phyloP scores from a whole-genome alignment of 2,797 vertebrate species.

The Adelosebastes latens region DNA sequence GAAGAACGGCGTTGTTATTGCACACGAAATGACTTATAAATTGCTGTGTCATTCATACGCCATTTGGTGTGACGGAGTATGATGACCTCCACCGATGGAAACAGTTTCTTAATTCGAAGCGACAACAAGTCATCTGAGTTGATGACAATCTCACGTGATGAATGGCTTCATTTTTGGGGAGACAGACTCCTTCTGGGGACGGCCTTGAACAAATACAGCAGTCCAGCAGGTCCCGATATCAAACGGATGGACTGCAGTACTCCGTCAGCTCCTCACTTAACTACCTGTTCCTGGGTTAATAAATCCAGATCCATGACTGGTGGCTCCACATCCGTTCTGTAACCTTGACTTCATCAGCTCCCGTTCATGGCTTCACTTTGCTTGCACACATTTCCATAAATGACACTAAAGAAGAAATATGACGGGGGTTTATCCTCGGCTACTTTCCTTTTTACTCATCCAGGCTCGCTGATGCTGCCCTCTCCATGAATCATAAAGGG shows the following conservation, averaged over 20 bases:
- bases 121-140: neutral
- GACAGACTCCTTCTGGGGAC: neutral
- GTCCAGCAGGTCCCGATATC: slow-evolving; percentile 1
- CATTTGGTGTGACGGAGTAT: neutral
- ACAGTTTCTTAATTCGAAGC: neutral
- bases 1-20: too few species aligned
- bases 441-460: slow-evolving; percentile 12
- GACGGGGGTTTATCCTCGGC: slow-evolving; percentile 41
- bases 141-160: neutral
- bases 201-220: slow-evolving; percentile 18
- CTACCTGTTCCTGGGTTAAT: slow-evolving; percentile 44
- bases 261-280: slow-evolving; percentile 22
- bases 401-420: slow-evolving; percentile 68
- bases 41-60: neutral
- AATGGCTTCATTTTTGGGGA: slow-evolving; percentile 12
- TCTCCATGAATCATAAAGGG: slow-evolving; percentile 57
- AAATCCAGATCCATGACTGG: slow-evolving; percentile 56
- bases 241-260: slow-evolving; percentile 7
- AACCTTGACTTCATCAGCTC: slow-evolving; percentile 59
- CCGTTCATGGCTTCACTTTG: slow-evolving; percentile 41
- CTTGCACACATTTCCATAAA: slow-evolving; percentile 69
- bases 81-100: neutral
- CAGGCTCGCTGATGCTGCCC: neutral
- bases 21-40: neutral
- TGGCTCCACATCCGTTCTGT: slow-evolving; percentile 14